Evolutionary conservation across 2,113 vertebrate genomes (phyloP), one percentile per base, ranked within the genome.

Genomic region (Neodon shergylaensis): DNA sequence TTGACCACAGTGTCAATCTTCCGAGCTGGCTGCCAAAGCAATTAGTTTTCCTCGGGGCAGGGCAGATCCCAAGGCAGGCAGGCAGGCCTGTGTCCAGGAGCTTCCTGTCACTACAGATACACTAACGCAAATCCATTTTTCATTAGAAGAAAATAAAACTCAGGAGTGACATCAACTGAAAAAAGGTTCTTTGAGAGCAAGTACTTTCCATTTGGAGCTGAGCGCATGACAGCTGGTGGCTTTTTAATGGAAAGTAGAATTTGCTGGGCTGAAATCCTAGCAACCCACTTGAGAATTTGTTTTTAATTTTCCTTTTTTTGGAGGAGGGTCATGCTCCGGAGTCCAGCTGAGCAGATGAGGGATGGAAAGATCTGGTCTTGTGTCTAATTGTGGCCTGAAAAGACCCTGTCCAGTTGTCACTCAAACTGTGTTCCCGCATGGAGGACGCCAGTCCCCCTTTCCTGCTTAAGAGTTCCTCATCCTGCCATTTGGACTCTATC

Each of bases 211-310:
- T 97, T 97, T 92, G 92, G 96, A 98, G 97, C 19, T 12, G 66
- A 74, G 98, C 98, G 49, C 5, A 2, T 93, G 97, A 98, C 96
- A 97, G 91, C 97, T 96, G 95, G 92, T 96, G 96, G 96, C 90
- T 96, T 97, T 97, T 95, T 97, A 97, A 97, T 96, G 98, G 98
- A 97, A 98, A 98, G 96, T 94, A 92, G 97, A 98, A 97, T 19
- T 26, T 95, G 93, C 96, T 98, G 97, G 94, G 90, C 83, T 97
- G 96, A 90, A 87, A 94, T 86, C 96, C 94, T 95, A 96, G 66
- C 94, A 97, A 97, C 94, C 88, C 98, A 96, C 97, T 97, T 70
- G 88, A 98, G 95, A 96, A 94, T 95, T 98, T 97, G 97, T 96
- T 97, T 97, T 98, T 97, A 96, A 98, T 98, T 98, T 98, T 97